A percentile compares a stretch with the other conserved stretches of the same genome.
phyloP scores from a whole-genome alignment of 2,888 invertebrate genomes.

The Deilephila elpenor region DNA sequence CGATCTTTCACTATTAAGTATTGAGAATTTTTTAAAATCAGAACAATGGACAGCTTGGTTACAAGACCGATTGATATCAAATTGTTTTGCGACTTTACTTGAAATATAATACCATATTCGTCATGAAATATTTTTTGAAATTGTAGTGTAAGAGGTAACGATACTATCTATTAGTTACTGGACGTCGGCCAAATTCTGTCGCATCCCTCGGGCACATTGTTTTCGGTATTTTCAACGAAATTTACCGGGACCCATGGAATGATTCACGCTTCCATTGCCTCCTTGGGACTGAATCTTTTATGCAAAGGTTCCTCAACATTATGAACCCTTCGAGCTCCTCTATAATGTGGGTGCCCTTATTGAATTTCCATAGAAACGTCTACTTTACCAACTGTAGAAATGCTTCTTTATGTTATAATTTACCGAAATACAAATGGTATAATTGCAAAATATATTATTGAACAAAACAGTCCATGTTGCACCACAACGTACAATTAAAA shows the following conservation, averaged over 20 bases:
- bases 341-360: slow-evolving; percentile 19
- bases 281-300: slow-evolving; percentile 28
- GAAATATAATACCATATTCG: neutral
- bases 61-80: neutral
- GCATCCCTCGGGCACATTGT: slow-evolving; percentile 29
- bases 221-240: slow-evolving; percentile 31
- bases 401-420: neutral
- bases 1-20: neutral
- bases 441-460: neutral
- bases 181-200: neutral
- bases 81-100: neutral
- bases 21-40: neutral
- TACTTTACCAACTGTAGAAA: neutral
- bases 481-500: neutral
- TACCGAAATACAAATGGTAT: neutral
- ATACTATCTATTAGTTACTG: neutral
- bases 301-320: slow-evolving; percentile 27
- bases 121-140: neutral
- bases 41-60: neutral
- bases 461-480: neutral
- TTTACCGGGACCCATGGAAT: slow-evolving; percentile 34
- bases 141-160: neutral
- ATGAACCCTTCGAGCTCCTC: slow-evolving; percentile 27
- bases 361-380: slow-evolving; percentile 20
- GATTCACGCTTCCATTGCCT: slow-evolving; percentile 33